phyloP scores from a whole-genome alignment of 2,113 vertebrate genomes.

The Ctenomys sociabilis region DNA sequence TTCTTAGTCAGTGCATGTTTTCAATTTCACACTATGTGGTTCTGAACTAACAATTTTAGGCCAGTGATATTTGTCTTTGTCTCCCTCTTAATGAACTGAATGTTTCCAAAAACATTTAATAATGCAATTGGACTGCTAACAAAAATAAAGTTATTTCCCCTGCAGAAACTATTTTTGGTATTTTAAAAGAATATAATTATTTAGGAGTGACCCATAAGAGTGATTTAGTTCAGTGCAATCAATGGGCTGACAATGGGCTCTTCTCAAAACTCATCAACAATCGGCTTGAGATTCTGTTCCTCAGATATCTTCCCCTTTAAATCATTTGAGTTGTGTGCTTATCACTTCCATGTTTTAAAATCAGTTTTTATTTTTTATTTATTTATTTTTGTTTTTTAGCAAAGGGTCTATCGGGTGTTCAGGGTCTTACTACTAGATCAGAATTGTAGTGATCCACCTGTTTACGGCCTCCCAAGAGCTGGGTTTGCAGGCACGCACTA shows the following conservation, averaged over 20 bases:
- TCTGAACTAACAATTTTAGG: constrained; percentile 74
- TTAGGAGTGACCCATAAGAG: constrained; percentile 39
- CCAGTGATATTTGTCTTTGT: constrained; percentile 70
- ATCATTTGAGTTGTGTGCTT: not conserved
- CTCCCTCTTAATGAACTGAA: constrained; percentile 74
- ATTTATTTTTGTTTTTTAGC: too few species aligned
- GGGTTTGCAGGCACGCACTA: too few species aligned
- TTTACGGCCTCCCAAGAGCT: too few species aligned
- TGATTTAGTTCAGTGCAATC: constrained; percentile 8
- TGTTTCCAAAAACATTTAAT: constrained; percentile 62
- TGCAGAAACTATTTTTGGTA: constrained; percentile 40
- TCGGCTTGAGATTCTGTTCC: not conserved
- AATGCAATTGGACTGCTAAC: constrained; percentile 43
- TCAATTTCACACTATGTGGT: constrained; percentile 73
- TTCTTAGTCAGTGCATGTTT: constrained; percentile 66
- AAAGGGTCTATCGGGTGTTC: too few species aligned
- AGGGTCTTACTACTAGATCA: too few species aligned
- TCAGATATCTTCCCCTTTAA: not conserved
- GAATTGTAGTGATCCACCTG: too few species aligned
- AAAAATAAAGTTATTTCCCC: constrained; percentile 57
- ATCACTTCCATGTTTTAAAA: not conserved
- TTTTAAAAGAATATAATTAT: constrained; percentile 53
- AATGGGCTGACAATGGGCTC: not conserved
- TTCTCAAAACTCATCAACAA: not conserved
- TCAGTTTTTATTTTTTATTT: too few species aligned